Evolutionary conservation across 2,888 invertebrate species (phyloP), one percentile per base, ranked within the genome.

Genomic region (Polydrusus tereticollis): DNA sequence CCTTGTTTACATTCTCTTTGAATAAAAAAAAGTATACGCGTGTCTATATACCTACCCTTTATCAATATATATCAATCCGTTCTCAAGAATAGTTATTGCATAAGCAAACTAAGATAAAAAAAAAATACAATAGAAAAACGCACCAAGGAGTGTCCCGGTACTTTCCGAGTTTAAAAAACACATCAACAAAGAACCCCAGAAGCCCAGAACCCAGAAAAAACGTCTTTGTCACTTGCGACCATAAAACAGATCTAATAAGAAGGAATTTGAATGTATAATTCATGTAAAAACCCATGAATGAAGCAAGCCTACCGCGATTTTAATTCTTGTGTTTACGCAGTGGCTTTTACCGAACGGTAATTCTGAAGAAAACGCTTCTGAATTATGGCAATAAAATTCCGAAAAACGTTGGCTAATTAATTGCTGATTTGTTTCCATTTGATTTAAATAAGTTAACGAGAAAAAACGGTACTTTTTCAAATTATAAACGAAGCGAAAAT

Each of bases 201-300:
- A 36, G 1, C 7, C 36, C 36, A 36, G 36, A 36, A 36, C 36
- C 8, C 8, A 36, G n/a, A 36, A 36, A 36, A 43, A 43, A 16
- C 43, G 43, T 43, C 8, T 12, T 43, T 7, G 43, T 38, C 2
- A 6, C 4, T 1, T 47, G 29, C 7, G 29, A 29, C 29, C 4
- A 47, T 47, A 21, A 47, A 26, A 4, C 23, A n/a, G 23, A 50
- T 7, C 26, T 12, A 50, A 8, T 23, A 8, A 36, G n/a, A 47
- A 21, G 16, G 8, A 55, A 55, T 55, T 29, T 29, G 18, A 16
- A 55, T 55, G 14, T 16, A 29, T 55, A 55, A 55, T 55, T 16
- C 10, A 16, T 2, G 52, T 55, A 55, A 55, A 55, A 55, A 16
- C 52, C 52, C 29, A 29, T 29, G 18, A 55, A 55, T 18, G 26